Percentiles rank a stretch among this genome's conserved stretches.
These are phyloP conservation scores for Pseudobourletiella spinata DNA, from an alignment of 1,140 invertebrate species.

Conservation along the genomic window DNA sequence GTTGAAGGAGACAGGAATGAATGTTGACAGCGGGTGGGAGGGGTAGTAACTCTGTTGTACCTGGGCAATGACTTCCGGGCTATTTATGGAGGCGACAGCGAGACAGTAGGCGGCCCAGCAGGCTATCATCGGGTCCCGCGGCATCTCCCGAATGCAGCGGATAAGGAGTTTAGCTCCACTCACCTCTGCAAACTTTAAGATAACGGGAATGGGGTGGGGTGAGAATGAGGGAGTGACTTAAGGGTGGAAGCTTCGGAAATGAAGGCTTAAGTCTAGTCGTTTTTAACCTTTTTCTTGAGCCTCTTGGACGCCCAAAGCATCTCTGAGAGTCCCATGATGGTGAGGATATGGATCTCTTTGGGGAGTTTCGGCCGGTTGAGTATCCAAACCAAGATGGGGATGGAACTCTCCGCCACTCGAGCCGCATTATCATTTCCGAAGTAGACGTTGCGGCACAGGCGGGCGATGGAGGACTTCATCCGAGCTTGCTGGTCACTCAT, in stretches of 20 bases:
- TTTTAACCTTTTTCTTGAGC: background rate
- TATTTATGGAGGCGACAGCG: background rate
- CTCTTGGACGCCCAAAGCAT: background rate
- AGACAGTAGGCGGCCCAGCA: constrained; percentile 16
- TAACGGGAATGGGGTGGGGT: too few relatives aligned
- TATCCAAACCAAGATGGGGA: background rate
- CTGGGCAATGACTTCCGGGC: background rate
- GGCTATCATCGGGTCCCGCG: background rate
- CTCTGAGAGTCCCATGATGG: background rate
- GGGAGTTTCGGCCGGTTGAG: background rate
- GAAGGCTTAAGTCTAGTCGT: too few relatives aligned
- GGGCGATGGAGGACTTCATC: background rate
- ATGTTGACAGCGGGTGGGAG: too few relatives aligned
- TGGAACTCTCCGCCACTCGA: background rate
- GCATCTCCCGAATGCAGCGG: constrained; percentile 1
- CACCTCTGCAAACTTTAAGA: constrained; percentile 6
- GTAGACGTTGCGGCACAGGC: background rate
- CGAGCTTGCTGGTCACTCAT: background rate
- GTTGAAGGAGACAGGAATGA: too few relatives aligned
- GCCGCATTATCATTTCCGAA: background rate
- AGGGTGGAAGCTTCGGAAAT: too few relatives aligned
- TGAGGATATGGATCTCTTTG: background rate
- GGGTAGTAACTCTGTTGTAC: too few relatives aligned
- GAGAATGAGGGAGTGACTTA: too few relatives aligned
- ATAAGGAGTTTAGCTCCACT: background rate